Evolutionary conservation across 2,113 vertebrate genomes (phyloP).

Genomic region (Trochalopteron elliotii): DNA sequence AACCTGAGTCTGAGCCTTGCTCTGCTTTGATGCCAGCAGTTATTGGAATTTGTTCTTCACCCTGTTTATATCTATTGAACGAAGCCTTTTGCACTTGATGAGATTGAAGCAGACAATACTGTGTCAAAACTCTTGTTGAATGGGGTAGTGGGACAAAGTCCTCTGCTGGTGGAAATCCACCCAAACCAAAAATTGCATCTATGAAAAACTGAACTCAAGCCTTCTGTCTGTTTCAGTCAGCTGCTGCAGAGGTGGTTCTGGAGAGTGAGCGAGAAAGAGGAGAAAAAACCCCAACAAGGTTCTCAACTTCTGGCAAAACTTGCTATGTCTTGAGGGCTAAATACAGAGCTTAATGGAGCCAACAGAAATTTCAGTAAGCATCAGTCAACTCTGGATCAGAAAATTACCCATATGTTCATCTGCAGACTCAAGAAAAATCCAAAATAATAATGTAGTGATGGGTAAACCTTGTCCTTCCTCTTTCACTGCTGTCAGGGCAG

Average conservation of each 20-base stretch:
- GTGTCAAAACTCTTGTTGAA: background rate
- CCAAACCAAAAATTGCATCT: background rate
- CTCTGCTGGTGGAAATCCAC: background rate
- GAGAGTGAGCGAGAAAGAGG: background rate
- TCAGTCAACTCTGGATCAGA: background rate
- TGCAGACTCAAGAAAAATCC: background rate
- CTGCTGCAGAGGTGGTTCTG: background rate
- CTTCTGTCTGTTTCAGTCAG: background rate
- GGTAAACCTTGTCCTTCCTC: background rate
- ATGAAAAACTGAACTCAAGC: background rate
- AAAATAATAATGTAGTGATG: background rate
- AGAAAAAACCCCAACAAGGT: accelerated
- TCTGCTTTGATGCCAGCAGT: background rate
- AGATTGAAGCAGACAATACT: background rate
- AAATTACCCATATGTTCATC: background rate
- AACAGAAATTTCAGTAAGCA: background rate
- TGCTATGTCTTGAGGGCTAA: background rate
- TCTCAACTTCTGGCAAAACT: background rate
- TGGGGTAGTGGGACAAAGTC: background rate
- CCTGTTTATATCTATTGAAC: background rate
- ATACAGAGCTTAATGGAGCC: background rate
- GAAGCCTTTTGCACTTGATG: background rate
- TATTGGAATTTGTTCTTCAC: background rate
- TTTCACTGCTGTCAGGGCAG: background rate
- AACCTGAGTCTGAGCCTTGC: background rate